Evolutionary conservation across 2,113 vertebrate genomes (phyloP).

Genomic region (Proteles cristata): DNA sequence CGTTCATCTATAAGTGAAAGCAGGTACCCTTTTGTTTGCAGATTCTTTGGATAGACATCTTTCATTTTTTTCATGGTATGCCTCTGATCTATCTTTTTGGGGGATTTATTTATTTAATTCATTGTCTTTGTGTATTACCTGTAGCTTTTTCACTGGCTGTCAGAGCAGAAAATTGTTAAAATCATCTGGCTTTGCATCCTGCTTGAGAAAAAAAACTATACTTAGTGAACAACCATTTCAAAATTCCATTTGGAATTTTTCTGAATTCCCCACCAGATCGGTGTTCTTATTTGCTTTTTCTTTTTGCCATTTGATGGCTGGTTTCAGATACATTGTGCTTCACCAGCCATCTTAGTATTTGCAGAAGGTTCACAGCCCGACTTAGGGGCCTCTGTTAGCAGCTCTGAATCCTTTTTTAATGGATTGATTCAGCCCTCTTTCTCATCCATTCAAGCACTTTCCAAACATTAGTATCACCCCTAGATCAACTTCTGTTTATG

Average conservation of each 20-base stretch:
- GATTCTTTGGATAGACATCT: constrained; percentile 92
- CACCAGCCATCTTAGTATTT: background rate
- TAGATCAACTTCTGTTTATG: constrained; percentile 89
- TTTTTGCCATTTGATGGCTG: background rate
- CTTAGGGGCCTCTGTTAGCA: rapidly evolving
- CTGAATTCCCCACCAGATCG: background rate
- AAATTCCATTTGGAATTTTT: no score
- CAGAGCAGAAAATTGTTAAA: background rate
- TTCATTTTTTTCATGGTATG: constrained; percentile 94
- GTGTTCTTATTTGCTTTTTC: background rate
- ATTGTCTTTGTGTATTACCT: background rate
- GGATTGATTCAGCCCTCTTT: constrained; percentile 88
- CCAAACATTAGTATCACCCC: constrained; percentile 90
- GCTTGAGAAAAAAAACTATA: background rate
- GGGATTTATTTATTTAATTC: background rate
- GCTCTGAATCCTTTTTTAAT: constrained; percentile 83
- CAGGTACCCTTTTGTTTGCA: constrained; percentile 87
- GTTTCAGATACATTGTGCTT: background rate
- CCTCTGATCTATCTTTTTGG: constrained; percentile 73
- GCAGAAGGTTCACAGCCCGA: background rate
- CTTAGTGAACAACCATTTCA: background rate
- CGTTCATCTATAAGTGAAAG: constrained; percentile 89
- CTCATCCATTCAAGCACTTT: constrained; percentile 92
- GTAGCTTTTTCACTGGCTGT: background rate
- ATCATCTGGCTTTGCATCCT: constrained; percentile 84